Evolutionary conservation across 2,113 vertebrate genomes (phyloP).

Genomic region (Xenus cinereus): DNA sequence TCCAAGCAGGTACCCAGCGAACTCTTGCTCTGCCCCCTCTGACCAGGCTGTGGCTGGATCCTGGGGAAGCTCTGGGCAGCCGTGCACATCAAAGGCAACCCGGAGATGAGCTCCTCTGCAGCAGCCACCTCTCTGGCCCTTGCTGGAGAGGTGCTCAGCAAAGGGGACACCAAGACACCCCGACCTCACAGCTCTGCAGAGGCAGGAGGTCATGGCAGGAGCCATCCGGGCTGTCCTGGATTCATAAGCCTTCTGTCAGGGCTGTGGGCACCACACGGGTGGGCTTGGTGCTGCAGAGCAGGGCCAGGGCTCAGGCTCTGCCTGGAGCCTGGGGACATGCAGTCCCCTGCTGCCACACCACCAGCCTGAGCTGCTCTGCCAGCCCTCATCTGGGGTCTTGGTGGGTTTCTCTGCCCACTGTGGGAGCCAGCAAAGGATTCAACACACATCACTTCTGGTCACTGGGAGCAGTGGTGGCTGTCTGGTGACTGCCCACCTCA

Average conservation of each 20-base stretch:
- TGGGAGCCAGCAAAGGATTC: not conserved
- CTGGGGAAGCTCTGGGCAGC: not conserved
- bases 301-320: not conserved
- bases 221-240: rapidly evolving
- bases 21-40: not conserved
- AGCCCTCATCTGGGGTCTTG: not conserved
- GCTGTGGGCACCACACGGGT: rapidly evolving
- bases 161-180: not conserved
- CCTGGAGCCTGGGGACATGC: not conserved
- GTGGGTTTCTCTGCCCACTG: not conserved
- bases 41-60: not conserved
- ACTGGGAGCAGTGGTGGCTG: not conserved
- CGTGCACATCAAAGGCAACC: not conserved
- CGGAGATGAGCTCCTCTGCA: rapidly evolving
- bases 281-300: not conserved
- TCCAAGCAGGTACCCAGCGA: not conserved
- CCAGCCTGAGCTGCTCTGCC: not conserved
- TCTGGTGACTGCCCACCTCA: not conserved
- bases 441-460: not conserved
- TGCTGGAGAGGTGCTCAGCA: rapidly evolving
- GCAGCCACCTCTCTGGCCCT: not conserved
- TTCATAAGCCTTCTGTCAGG: rapidly evolving
- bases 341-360: too few relatives aligned
- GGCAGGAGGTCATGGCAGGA: not conserved
- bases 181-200: not conserved